Evolutionary conservation across 2,113 vertebrate species (phyloP), one percentile per base, ranked within the genome.

Genomic region (Xyrauchen texanus): DNA sequence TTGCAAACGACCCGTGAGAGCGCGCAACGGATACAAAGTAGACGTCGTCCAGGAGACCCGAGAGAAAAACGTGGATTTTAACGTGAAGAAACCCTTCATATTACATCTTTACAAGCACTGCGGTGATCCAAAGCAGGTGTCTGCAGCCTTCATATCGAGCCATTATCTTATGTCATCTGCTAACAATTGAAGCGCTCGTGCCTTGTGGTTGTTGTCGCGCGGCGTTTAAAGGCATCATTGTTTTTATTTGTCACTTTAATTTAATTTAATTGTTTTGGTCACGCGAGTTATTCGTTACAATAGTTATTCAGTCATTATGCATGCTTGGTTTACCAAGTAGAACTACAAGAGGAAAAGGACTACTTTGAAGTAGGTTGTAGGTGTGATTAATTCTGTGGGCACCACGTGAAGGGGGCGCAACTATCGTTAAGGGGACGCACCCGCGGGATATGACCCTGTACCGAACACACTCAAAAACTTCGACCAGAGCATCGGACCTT

Each of bases 391-490:
- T 73, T 79, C 45, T 52, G 34, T 51, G 47, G 46, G 47, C 71
- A 58, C 55, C 71, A 74, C 70, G 77, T 79, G 72, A 77, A 57
- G 16, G 51, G 47, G 21, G 63, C 68, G 80, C 58, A 61, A 53
- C 42, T 57, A 61, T 34, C 52, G 45, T 72, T 55, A 72, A 55
- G 76, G 53, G 71, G 83, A 64, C 83, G 70, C 83, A 82, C 83
- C 80, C 79, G 79, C 76, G 76, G 79, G 79, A 71, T 70, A 81
- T 60, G 79, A 74, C 60, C 72, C 76, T 60, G 11, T 44, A 74
- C 60, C 44, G 21, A 34, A 34, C 21, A 34, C 72, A 65, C 77
- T 16, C 15, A 46, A 15, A 60, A 81, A 81, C 69, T 84, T 75
- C 49, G 42, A 58, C 72, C 77, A 64, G 21, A 83, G 66, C 68